Conservation (phyloP, 2,888 invertebrate species). For the Encarsia formosa region DNA sequence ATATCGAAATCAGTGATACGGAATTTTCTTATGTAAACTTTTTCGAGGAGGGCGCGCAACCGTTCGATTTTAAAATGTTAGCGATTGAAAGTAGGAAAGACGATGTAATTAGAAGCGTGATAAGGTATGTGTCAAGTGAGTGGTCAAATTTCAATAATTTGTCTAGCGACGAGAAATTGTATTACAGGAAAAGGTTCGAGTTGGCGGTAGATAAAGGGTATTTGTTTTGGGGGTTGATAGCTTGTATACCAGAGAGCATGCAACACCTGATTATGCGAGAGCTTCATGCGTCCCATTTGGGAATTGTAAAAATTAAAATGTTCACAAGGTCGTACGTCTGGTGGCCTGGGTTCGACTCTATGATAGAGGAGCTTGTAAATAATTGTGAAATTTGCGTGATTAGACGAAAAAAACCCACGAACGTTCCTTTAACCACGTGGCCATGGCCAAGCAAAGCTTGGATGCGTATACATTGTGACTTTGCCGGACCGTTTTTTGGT, state of each 20-base stretch:
- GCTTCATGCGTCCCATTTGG: not conserved
- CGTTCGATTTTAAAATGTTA: not conserved
- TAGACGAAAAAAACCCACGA: not conserved
- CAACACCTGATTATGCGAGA: not conserved
- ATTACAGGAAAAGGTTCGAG: not conserved
- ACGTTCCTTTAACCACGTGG: too few species aligned
- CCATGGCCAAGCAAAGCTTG: not conserved
- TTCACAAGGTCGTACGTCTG: not conserved
- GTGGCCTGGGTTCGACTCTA: not conserved
- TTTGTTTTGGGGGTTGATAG: not conserved
- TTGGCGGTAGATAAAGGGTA: not conserved
- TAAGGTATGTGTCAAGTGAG: not conserved
- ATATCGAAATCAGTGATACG: not conserved
- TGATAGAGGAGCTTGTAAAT: too few species aligned
- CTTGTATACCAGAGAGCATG: not conserved
- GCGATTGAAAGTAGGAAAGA: not conserved
- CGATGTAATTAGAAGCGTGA: not conserved
- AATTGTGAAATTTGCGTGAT: not conserved
- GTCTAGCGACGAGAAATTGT: not conserved
- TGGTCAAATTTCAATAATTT: not conserved
- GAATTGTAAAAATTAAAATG: too few species aligned
- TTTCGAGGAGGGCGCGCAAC: not conserved
- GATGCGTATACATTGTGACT: not conserved
- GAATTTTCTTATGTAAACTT: not conserved
- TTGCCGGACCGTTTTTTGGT: not conserved